Evolutionary conservation across 2,888 invertebrate genomes (phyloP), one percentile per base, ranked within the genome.

Genomic region (Strigamia transsilvanica): DNA sequence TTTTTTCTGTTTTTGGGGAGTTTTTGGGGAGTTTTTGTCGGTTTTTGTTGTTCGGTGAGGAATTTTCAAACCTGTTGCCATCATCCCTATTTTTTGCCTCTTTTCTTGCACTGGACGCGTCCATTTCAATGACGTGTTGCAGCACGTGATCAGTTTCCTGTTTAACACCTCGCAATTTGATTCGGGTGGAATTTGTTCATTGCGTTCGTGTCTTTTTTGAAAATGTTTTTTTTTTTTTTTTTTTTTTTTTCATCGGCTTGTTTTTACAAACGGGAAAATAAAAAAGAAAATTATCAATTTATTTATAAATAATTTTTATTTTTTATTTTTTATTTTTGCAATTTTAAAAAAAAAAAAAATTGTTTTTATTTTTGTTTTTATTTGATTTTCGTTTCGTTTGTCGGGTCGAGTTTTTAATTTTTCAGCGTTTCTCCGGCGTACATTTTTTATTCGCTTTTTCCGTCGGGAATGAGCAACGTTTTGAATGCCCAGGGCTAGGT

Each of bases 81-180:
- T 66, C 61, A 21, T 66, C 61, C 61, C 61, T 66, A 23, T 21
- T 66, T 66, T 66, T 66, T 66, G 23, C 7, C 61, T 1, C 12
- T 23, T 66, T 12, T 66, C 61, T 21, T 12, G 3, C 21, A 21
- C 13, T 66, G 61, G 61, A 66, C 21, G 61, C 61, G 61, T 66
- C 61, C 61, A 66, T 66, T 46, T 66, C n/a, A 21, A 66, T 66
- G 61, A 66, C 61, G 61, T 23, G 61, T 18, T 66, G 21, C 61
- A 66, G 23, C 46, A 66, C 23, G 61, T 66, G 61, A 66, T 18
- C 18, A 12, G 61, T 66, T 66, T 66, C 61, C 61, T 66, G 61
- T 66, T 66, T 66, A 66, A 66, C 61, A 66, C 61, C 61, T 66
- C 61, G 61, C 61, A 66, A 66, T 66, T 66, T 66, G 61, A 66